Evolutionary conservation across 1,140 invertebrate genomes (phyloP), one percentile per base, ranked within the genome.

Genomic region (Diabrotica virgifera): DNA sequence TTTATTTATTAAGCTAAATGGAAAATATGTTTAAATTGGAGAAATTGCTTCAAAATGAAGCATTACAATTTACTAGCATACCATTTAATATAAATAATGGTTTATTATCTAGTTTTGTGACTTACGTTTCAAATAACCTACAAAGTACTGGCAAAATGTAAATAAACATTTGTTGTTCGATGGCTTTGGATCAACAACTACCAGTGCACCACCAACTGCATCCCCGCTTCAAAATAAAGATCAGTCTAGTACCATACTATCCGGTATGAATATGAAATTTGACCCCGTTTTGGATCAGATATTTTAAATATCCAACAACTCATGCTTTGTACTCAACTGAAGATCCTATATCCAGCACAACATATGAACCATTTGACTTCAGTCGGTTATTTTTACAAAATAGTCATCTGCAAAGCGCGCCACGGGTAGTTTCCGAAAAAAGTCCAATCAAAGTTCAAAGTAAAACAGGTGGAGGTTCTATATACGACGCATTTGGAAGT

Each of bases 11-110:
- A 35, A 54, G 7, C 12, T 59, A 11, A 59, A 36, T 12, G 6
- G 46, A n/a, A n/a, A 11, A 12, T 13, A 40, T 7, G 60, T 54
- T 14, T 62, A 52, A 9, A 62, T 52, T n/a, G n/a, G n/a, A 14
- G 52, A 52, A 3, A n/a, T 40, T 7, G 13, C 24, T n/a, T 13
- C 5, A 52, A 7, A 37, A 37, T 14, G 53, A 10, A 11, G n/a
- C 10, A 13, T n/a, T 46, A 10, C n/a, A 8, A 5, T 46, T 5
- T 8, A 46, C 40, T 46, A 3, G 8, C 5, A 10, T n/a, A n/a
- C 40, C 40, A 5, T 0, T 46, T 10, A n/a, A 46, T 6, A 3
- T 8, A 10, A n/a, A 8, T 8, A 10, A 10, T n/a, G 40, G 8
- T 46, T 46, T n/a, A 5, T 46, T n/a, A n/a, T 10, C 40, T 46